phyloP scores from a whole-genome alignment of 2,797 vertebrate genomes.

The Galaxias olidus region DNA sequence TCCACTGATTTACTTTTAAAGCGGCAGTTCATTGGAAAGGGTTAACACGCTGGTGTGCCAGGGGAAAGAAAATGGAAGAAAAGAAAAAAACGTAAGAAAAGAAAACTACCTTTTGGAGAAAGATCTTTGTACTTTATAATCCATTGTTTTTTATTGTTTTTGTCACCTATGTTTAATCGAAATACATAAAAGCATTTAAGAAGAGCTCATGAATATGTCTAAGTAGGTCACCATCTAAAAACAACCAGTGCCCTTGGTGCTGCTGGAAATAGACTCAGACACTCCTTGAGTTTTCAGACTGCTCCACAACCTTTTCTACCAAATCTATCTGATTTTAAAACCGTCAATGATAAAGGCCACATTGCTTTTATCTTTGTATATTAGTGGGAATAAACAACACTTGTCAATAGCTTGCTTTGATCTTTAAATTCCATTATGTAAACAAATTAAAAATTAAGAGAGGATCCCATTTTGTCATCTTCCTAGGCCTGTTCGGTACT shows the following conservation, averaged over 20 bases:
- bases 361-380: no score
- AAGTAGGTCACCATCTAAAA: conserved; percentile 79
- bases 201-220: conserved; percentile 67
- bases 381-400: no score
- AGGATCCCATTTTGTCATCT: background rate
- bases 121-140: background rate
- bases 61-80: background rate
- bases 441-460: no score
- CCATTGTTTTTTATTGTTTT: conserved; percentile 1
- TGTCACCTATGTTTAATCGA: conserved; percentile 48
- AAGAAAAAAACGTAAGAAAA: conserved; percentile 13
- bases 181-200: conserved; percentile 65
- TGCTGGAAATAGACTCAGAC: conserved; percentile 76
- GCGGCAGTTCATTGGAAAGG: no score
- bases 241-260: conserved; percentile 75
- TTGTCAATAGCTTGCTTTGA: no score
- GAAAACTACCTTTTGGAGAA: conserved; percentile 31
- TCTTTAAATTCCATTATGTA: no score
- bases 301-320: conserved; percentile 57
- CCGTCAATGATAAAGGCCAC: background rate
- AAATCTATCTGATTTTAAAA: conserved; percentile 49
- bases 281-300: conserved; percentile 69
- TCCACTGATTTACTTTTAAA: conserved; percentile 10
- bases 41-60: no score
- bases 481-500: conserved; percentile 3